Conservation (phyloP, 2,888 invertebrate species). For the Lasius platythorax region DNA sequence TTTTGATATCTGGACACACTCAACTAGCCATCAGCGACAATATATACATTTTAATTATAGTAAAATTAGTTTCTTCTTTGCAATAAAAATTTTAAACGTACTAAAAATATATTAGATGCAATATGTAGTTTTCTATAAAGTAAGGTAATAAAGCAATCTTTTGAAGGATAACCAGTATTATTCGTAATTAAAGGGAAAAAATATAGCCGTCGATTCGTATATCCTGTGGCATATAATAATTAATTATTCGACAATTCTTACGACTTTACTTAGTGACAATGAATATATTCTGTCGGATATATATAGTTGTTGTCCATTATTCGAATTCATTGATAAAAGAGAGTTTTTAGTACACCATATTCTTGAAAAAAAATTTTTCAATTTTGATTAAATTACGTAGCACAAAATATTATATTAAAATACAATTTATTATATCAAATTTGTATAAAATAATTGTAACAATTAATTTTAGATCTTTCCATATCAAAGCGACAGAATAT, state of each 20-base stretch:
- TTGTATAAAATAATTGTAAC: not conserved
- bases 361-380: not conserved
- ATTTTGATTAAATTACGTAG: not conserved
- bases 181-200: constrained; percentile 33
- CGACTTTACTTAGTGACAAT: not conserved
- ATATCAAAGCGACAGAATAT: not conserved
- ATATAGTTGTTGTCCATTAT: not conserved
- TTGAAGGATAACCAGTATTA: constrained; percentile 63
- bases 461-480: not conserved
- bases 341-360: not conserved
- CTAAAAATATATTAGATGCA: constrained; percentile 8
- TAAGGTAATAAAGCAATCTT: constrained; percentile 54
- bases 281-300: constrained; percentile 14
- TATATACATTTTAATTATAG: constrained; percentile 56
- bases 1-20: constrained; percentile 41
- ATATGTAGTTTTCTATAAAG: constrained; percentile 50
- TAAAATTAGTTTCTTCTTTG: constrained; percentile 30
- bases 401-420: not conserved
- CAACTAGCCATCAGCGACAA: constrained; percentile 63
- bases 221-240: not conserved
- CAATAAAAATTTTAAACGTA: constrained; percentile 7
- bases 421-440: not conserved
- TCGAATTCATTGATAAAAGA: not conserved
- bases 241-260: constrained; percentile 4
- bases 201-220: not conserved